These are phyloP conservation scores for Scelioninae gen. 2 DNA, from an alignment of 2,888 invertebrate genomes.

Conservation along the genomic window DNA sequence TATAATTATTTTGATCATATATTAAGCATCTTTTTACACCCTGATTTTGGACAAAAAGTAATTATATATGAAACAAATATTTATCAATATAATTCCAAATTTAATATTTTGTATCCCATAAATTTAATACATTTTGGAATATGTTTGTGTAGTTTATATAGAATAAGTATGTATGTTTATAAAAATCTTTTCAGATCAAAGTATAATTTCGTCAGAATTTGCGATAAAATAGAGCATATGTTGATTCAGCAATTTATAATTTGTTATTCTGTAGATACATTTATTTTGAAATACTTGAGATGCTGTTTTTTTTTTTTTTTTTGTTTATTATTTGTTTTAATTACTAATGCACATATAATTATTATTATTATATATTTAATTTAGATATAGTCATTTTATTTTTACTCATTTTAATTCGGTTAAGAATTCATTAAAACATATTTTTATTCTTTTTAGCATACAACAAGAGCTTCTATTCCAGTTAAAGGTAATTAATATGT, in stretches of 20 bases:
- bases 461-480: slow-evolving; percentile 73
- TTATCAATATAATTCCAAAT: too few species aligned
- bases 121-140: too few species aligned
- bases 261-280: slow-evolving; percentile 12
- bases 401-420: neutral
- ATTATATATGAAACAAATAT: too few species aligned
- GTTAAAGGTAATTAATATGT: slow-evolving; percentile 75
- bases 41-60: too few species aligned
- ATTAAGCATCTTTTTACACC: too few species aligned
- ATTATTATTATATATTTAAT: slow-evolving; percentile 5
- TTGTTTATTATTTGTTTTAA: too few species aligned
- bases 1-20: too few species aligned
- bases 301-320: too few species aligned
- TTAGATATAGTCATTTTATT: neutral
- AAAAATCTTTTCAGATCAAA: neutral
- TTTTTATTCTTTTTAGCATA: slow-evolving; percentile 69
- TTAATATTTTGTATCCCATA: too few species aligned
- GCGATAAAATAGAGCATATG: slow-evolving; percentile 52
- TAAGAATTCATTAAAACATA: slow-evolving; percentile 1
- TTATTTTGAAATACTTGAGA: slow-evolving; percentile 3
- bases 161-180: too few species aligned
- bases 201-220: slow-evolving; percentile 50
- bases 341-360: too few species aligned
- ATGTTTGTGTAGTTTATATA: too few species aligned
- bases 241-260: slow-evolving; percentile 5